phyloP scores from a whole-genome alignment of 2,888 invertebrate genomes.

The Iphiclides podalirius region DNA sequence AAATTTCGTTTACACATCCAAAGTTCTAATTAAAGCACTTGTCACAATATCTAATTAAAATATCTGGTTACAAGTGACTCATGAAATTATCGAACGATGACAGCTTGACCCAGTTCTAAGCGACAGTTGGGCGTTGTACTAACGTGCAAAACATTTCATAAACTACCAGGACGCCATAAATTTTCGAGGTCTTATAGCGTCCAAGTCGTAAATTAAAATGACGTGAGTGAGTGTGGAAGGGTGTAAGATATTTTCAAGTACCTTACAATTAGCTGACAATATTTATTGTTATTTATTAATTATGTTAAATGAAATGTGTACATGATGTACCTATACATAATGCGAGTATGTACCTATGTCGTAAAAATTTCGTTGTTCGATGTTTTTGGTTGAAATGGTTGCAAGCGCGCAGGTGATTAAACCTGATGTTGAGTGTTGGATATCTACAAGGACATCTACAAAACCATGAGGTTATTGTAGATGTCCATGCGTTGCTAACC shows the following conservation, averaged over 20 bases:
- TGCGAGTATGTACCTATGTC: no score
- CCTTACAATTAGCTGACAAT: not conserved
- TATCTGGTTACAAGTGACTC: constrained; percentile 1
- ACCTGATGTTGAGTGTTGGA: no score
- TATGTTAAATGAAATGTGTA: no score
- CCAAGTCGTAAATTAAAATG: not conserved
- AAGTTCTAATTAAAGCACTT: not conserved
- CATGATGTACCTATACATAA: no score
- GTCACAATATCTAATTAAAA: constrained; percentile 1
- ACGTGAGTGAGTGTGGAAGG: not conserved
- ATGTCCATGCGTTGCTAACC: no score
- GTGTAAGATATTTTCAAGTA: not conserved
- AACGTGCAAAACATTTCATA: constrained; percentile 2
- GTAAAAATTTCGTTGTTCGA: no score
- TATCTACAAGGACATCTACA: no score
- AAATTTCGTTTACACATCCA: no score
- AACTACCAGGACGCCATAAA: not conserved
- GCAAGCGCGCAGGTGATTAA: no score
- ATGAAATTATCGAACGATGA: constrained; percentile 6
- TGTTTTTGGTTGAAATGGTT: no score
- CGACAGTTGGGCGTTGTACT: not conserved
- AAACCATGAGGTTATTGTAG: no score
- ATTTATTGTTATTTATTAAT: no score
- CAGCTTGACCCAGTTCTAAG: constrained; percentile 14
- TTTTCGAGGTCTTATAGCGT: not conserved